A percentile compares a stretch with the other conserved stretches of the same genome.
phyloP scores from a whole-genome alignment of 2,888 invertebrate genomes.

The Thymelicus sylvestris region DNA sequence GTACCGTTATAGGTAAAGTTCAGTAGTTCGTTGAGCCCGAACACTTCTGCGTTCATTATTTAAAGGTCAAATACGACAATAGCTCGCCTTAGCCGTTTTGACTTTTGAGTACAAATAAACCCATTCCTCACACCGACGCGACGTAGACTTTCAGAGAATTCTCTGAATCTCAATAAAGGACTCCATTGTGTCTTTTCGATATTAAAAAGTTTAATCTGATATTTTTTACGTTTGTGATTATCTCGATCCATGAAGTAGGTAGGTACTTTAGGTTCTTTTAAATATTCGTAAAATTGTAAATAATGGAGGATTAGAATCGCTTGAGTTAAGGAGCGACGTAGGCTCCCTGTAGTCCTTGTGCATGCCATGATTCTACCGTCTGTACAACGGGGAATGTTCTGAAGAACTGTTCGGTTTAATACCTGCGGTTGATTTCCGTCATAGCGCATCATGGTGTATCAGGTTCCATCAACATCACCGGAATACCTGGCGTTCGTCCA shows the following conservation, averaged over 20 bases:
- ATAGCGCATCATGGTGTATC: too few relatives aligned
- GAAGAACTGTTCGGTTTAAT: too few relatives aligned
- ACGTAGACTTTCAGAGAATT: constrained; percentile 20
- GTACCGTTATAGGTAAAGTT: constrained; percentile 68
- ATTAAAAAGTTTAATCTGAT: background rate
- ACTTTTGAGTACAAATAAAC: constrained; percentile 39
- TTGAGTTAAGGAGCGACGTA: too few relatives aligned
- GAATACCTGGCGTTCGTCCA: too few relatives aligned
- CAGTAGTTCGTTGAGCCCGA: constrained; percentile 72
- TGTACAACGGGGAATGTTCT: too few relatives aligned
- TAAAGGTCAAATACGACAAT: constrained; percentile 66
- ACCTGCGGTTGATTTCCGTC: too few relatives aligned
- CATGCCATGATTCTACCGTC: too few relatives aligned
- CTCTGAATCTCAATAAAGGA: constrained; percentile 9
- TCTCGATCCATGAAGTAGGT: background rate
- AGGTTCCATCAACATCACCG: too few relatives aligned
- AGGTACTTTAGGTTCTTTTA: too few relatives aligned
- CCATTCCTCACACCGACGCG: constrained; percentile 24
- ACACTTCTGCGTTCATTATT: constrained; percentile 61
- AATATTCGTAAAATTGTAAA: too few relatives aligned
- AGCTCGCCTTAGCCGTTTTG: constrained; percentile 37
- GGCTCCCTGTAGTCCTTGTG: too few relatives aligned
- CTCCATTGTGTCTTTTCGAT: constrained; percentile 1
- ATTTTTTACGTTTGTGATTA: background rate
- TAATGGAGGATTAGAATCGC: too few relatives aligned